A percentile compares a stretch with the other conserved stretches of the same genome.
Evolutionary conservation across 2,888 invertebrate genomes (phyloP).

Genomic region (Liodrosophila aerea): DNA sequence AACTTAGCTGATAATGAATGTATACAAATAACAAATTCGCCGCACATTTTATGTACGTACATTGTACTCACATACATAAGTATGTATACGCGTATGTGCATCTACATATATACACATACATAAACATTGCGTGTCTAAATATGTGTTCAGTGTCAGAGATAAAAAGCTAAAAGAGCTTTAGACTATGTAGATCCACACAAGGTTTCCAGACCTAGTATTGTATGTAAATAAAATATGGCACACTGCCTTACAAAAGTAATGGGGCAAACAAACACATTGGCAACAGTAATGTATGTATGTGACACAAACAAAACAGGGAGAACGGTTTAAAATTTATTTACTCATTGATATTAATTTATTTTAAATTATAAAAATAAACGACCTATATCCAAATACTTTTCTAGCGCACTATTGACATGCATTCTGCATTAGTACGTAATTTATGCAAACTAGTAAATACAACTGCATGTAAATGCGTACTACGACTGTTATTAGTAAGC

Average conservation of each 20-base stretch:
- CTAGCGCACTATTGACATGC: too few species aligned
- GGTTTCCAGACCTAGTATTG: too few species aligned
- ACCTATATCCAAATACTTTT: too few species aligned
- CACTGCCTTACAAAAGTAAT: too few species aligned
- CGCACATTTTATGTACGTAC: too few species aligned
- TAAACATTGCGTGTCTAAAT: constrained; percentile 18
- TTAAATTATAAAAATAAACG: too few species aligned
- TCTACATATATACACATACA: constrained; percentile 4
- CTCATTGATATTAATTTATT: too few species aligned
- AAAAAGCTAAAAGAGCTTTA: constrained; percentile 14
- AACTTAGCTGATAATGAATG: constrained; percentile 23
- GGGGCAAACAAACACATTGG: too few species aligned
- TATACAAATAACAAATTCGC: constrained; percentile 22
- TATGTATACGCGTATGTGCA: neutral
- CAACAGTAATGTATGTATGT: neutral
- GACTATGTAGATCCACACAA: too few species aligned
- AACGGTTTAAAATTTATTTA: too few species aligned
- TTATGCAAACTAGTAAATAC: constrained; percentile 17
- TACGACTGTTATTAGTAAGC: too few species aligned
- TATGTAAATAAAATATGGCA: constrained; percentile 14
- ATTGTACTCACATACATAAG: neutral
- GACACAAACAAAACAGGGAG: too few species aligned
- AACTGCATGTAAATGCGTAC: constrained; percentile 1
- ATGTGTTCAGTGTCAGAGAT: constrained; percentile 25
- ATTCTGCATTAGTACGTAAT: constrained; percentile 8